phyloP scores from a whole-genome alignment of 1,140 invertebrate species.

The Spodoptera frugiperda region DNA sequence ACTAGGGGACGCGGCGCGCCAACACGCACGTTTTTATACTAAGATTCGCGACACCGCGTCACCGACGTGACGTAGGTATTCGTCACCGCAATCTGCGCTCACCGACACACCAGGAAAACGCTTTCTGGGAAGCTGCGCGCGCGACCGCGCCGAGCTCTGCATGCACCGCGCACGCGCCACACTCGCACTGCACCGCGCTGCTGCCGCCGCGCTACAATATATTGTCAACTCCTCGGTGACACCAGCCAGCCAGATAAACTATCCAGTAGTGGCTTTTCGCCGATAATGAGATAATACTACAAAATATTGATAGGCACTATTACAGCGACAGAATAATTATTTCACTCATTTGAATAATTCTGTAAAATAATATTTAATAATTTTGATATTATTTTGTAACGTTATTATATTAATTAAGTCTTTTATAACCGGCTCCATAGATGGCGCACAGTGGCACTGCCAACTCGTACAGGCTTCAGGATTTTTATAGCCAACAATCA shows the following conservation, averaged over 20 bases:
- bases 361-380: too few relatives aligned
- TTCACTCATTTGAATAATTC: too few relatives aligned
- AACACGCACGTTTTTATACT: conserved; percentile 66
- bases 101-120: conserved; percentile 80
- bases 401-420: too few relatives aligned
- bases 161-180: conserved; percentile 12
- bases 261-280: too few relatives aligned
- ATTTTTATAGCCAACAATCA: too few relatives aligned
- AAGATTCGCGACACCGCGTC: conserved; percentile 64
- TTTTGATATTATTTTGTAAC: too few relatives aligned
- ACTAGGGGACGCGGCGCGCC: conserved; percentile 69
- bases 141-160: conserved; percentile 39
- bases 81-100: conserved; percentile 60
- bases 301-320: too few relatives aligned
- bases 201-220: neutral
- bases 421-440: too few relatives aligned
- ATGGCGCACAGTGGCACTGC: too few relatives aligned
- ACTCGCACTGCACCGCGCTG: neutral
- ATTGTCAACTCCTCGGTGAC: neutral
- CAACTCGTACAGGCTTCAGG: too few relatives aligned
- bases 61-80: conserved; percentile 71
- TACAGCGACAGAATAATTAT: too few relatives aligned
- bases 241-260: neutral
- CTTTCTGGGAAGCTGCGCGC: conserved; percentile 76
- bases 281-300: too few relatives aligned